Evolutionary conservation across 1,140 invertebrate genomes (phyloP), one percentile per base, ranked within the genome.

Genomic region (Heliconius nattereri): DNA sequence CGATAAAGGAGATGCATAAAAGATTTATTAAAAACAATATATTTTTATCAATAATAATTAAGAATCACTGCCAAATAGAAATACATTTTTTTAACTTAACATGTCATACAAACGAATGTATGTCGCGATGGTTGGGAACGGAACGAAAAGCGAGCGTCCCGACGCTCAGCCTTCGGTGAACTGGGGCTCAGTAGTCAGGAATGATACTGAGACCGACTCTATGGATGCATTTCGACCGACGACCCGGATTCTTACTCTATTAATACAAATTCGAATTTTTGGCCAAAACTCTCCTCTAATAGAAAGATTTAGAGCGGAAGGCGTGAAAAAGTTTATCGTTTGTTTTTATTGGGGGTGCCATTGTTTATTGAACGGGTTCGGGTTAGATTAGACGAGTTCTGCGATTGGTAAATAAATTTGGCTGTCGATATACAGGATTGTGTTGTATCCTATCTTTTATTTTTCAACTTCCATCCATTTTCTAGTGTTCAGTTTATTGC

Each of bases 171-270:
- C 85, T 82, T 72, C 83, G 76, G 76, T 78, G 79, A 80, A 86
- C 86, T 86, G 83, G 84, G 86, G 85, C 84, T 81, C 76, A 57
- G 45, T 23, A 57, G 7, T n/a, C 75, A 66, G 81, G 66, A 84
- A 80, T 70, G 81, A 77, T 73, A 87, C 85, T 85, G 88, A 87
- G 87, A 85, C 87, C 84, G 80, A 71, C 78, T 75, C 76, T 75
- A 78, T 84, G 82, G 83, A 78, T 91, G 91, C 89, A 92, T 84
- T 90, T 86, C 86, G 86, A 81, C 82, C 87, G 80, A 79, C 86
- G 86, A 86, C 89, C 89, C 86, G 81, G 83, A 85, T 87, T 83
- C 85, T 73, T 73, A 60, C 75, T 81, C 86, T 88, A 86, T 84
- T 85, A 85, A 86, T 81, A 86, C 80, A 82, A 84, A 86, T 82